Conservation (phyloP, 2,888 invertebrate genomes). For the Aleiodes leptofemur region DNA sequence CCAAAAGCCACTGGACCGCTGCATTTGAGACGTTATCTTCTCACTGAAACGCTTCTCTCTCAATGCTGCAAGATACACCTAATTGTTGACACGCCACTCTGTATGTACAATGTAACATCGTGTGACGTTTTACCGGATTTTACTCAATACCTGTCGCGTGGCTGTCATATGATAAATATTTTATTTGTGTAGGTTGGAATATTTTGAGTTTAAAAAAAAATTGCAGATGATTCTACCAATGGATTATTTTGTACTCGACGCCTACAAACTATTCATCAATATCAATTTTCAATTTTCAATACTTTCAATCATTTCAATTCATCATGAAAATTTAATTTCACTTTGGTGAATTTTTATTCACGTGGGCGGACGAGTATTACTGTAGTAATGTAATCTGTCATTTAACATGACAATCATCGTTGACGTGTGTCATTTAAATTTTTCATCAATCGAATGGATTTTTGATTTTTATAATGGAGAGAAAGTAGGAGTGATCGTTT, state of each 20-base stretch:
- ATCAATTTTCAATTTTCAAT: slow-evolving; percentile 39
- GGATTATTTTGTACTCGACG: slow-evolving; percentile 20
- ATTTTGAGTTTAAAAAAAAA: slow-evolving; percentile 16
- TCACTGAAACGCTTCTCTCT: slow-evolving; percentile 58
- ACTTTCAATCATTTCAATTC: neutral
- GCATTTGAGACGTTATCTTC: slow-evolving; percentile 65
- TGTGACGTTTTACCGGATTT: neutral
- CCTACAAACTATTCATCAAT: slow-evolving; percentile 36
- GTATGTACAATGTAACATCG: neutral
- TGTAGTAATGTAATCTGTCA: neutral
- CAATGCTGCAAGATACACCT: slow-evolving; percentile 68
- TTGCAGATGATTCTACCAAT: neutral
- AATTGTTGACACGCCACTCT: slow-evolving; percentile 68
- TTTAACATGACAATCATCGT: neutral
- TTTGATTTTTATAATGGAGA: too few species aligned
- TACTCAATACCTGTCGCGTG: neutral
- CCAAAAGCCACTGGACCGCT: slow-evolving; percentile 37
- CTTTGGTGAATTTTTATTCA: neutral
- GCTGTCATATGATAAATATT: slow-evolving; percentile 7
- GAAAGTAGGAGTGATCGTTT: too few species aligned
- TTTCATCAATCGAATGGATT: too few species aligned
- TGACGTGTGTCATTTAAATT: too few species aligned
- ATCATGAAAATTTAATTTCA: slow-evolving; percentile 24
- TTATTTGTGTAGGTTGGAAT: slow-evolving; percentile 6
- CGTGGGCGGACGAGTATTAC: neutral